Base-by-base conservation (phyloP, 2,113 vertebrate species). In the Nyctibius bracteatus region DNA sequence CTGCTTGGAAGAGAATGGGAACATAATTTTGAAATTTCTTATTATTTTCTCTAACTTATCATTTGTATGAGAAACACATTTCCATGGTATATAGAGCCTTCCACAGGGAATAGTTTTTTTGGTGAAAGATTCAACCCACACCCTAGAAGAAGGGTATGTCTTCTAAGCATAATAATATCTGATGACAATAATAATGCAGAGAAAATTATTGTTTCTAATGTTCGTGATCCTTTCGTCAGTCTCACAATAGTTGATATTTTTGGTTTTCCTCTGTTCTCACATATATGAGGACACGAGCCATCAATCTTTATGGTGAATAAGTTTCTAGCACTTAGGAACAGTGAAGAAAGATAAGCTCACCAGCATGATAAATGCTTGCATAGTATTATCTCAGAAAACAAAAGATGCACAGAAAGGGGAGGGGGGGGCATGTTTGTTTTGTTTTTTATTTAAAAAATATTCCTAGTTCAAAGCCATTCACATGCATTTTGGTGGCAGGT, bases 341-440 rank as follows among this genome's bases (percentile, higher is more conserved):
- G 44, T 27, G 54, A 37, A 31, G 49, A 58, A 81, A 83, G 58
- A 25, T 72, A 58, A 65, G 37, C 58, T 86, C 43, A 52, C 23
- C 44, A 66, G 54, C 57, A 49, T 27, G 30, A 17, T 2, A n/a
- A 62, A 46, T 6, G 24, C 12, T n/a, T 83, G 14, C 8, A 55
- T 12, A 28, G 25, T 23, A 19, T 24, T 46, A 23, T 15, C 49
- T 88, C 62, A 59, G 28, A 59, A 86, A 80, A 51, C 9, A 65
- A 30, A 74, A 68, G 35, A 30, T 11, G 10, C 2, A 16, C 12
- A 51, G 39, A 59, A 75, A 67, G 3, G 3, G 4, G 2, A 27
- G 4, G 8, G 8, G 10, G 5, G 8, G 9, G 8, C 2, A 4
- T 8, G 2, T 61, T 80, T 9, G 16, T 9, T 54, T 80, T 58